These are phyloP conservation scores for Danaus plexippus DNA, from an alignment of 1,140 invertebrate genomes.

Conservation along the genomic window DNA sequence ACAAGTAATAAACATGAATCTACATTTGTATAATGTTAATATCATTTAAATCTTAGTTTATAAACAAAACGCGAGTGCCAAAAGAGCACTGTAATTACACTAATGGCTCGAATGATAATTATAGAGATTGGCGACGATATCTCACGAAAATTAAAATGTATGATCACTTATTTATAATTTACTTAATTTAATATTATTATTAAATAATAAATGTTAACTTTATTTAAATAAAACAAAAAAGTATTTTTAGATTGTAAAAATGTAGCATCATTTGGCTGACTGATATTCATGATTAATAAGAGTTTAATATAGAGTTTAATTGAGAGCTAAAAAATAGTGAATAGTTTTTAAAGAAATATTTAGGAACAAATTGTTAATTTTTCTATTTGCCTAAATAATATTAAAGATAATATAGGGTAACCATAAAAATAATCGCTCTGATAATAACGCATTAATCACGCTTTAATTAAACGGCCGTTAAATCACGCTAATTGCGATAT, in stretches of 20 bases:
- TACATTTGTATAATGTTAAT: no score
- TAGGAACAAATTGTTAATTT: not conserved
- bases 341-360: slow-evolving; percentile 5
- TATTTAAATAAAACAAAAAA: no score
- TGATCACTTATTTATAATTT: slow-evolving; percentile 13
- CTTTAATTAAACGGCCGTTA: slow-evolving; percentile 65
- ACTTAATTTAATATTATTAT: no score
- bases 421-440: slow-evolving; percentile 31
- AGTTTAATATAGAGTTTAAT: no score
- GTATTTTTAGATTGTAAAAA: no score
- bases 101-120: slow-evolving; percentile 59
- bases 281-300: no score
- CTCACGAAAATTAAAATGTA: slow-evolving; percentile 30
- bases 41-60: slow-evolving; percentile 4
- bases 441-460: slow-evolving; percentile 58
- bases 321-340: no score
- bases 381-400: slow-evolving; percentile 8
- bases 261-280: no score
- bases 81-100: slow-evolving; percentile 54
- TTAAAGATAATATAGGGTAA: slow-evolving; percentile 22
- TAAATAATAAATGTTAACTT: no score
- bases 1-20: no score
- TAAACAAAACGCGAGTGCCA: slow-evolving; percentile 22
- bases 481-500: slow-evolving; percentile 67
- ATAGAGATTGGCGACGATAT: slow-evolving; percentile 39